Base-by-base conservation (phyloP, 2,113 vertebrate species). In the Lophius piscatorius region DNA sequence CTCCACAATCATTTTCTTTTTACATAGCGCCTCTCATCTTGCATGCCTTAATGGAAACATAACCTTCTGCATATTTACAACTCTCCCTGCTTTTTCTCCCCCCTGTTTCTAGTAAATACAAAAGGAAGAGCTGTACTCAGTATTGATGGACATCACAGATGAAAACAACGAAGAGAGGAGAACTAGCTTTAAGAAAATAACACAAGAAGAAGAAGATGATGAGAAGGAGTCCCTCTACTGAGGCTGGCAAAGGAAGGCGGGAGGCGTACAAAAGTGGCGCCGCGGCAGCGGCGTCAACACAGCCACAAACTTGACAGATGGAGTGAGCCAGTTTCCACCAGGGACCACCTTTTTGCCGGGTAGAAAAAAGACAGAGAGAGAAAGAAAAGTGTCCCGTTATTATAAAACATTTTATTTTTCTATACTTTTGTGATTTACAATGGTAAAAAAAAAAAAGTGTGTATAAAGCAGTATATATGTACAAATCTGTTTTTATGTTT, bases 321-420 rank as follows among this genome's bases (percentile, higher is more conserved):
- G 77, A 88, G 78, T 65, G 79, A 82, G 78, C 73, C 84, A 70
- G 76, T 87, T 83, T 87, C 82, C 74, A 82, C 66, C 81, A 63
- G 82, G 81, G 75, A 83, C 76, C 78, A 81, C 76, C 84, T 81
- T 77, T 76, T 83, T 78, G 76, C 68, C 39, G 76, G 70, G 62
- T 74, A 80, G 78, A 83, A 58, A 78, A 82, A 65, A 74, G 73
- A 81, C 46, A 83, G 64, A 67, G 71, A 78, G 57, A 79, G 66
- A 83, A 63, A 47, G 79, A 80, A 80, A 83, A 74, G 84, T 77
- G 81, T 85, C 83, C 76, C 85, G 71, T 88, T 88, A 88, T 82
- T 85, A 87, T 83, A 89, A 89, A 89, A 88, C 87, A 79, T 90
- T 90, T 90, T 92, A 91, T 91, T 92, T 92, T 92, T 92, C 87